Evolutionary conservation across 2,888 invertebrate species (phyloP).

Genomic region (Dynastes grantii): DNA sequence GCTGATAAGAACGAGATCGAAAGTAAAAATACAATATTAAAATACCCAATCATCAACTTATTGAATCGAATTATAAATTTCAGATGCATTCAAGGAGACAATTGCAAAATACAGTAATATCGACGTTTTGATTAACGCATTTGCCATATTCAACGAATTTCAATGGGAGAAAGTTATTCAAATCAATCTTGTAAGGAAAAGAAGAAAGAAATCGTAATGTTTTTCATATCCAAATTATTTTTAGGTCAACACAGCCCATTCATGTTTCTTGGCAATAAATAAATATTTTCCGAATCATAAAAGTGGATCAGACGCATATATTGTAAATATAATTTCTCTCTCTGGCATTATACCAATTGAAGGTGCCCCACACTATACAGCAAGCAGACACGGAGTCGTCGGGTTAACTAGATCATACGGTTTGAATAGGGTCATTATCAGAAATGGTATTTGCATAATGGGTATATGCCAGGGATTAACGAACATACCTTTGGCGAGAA

Average conservation of each 20-base stretch:
- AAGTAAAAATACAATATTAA: conserved; percentile 16
- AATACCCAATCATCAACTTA: background rate
- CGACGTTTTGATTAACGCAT: conserved; percentile 40
- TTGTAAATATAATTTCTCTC: conserved; percentile 31
- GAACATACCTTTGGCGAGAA: background rate
- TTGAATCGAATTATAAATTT: background rate
- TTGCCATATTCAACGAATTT: conserved; percentile 21
- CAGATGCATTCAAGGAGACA: conserved; percentile 32
- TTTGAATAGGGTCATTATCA: background rate
- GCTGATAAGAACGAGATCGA: conserved; percentile 51
- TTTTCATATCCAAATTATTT: background rate
- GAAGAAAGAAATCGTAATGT: too few relatives aligned
- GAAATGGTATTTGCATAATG: conserved; percentile 19
- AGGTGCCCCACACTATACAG: background rate
- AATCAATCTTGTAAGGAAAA: conserved; percentile 24
- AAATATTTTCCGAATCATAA: conserved; percentile 40
- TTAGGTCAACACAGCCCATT: conserved; percentile 10
- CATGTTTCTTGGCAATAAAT: conserved; percentile 23
- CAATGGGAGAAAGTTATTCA: conserved; percentile 13
- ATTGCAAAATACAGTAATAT: conserved; percentile 21
- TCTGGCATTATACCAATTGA: background rate
- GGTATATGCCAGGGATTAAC: conserved; percentile 6
- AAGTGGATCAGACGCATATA: conserved; percentile 17
- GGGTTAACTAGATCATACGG: conserved; percentile 14
- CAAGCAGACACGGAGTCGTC: background rate